Base-by-base conservation (phyloP, 2,888 invertebrate genomes). In the Hirtodrosophila alboralis region DNA sequence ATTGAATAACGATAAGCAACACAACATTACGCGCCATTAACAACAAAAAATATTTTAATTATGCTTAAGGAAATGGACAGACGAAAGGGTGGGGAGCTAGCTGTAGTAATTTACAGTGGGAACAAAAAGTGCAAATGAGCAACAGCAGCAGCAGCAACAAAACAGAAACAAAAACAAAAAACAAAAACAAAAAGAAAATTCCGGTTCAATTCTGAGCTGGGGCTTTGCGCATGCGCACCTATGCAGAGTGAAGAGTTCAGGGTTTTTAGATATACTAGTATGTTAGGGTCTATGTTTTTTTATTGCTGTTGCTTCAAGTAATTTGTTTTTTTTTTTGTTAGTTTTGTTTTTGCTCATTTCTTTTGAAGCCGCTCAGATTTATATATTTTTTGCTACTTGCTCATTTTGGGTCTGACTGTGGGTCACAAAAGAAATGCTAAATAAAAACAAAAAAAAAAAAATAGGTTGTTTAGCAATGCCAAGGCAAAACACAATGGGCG, bases 401-500 rank as follows among this genome's bases (percentile, higher is more conserved):
- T 38, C 28, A 37, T 62, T 59, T 51, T 38, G 26, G 40, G 38
- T 47, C 44, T 33, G 31, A 31, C 65, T 65, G 30, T 57, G 69
- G 75, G 64, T 74, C 51, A 72, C 64, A 72, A 74, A 74, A 72
- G 69, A 71, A 73, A 71, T 62, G 58, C 28, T 48, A 49, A 45
- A 51, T 18, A 40, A 31, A 9, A 28, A 47, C 23, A 16, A 45
- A 48, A 34, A 48, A 33, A 37, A 41, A 34, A 38, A 57, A 31
- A 12, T 23, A 6, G 9, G 27, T 33, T 37, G 57, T 52, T 51
- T 51, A 56, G 62, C 68, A 60, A 53, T 58, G 66, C 28, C 31
- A 62, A 67, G 67, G 69, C 54, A 38, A 57, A 54, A 57, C 49
- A 75, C 80, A 75, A 58, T 75, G 67, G 75, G 60, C 70, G 67